Evolutionary conservation across 1,140 invertebrate species (phyloP), one percentile per base, ranked within the genome.

Genomic region (Teleogryllus occipitalis): DNA sequence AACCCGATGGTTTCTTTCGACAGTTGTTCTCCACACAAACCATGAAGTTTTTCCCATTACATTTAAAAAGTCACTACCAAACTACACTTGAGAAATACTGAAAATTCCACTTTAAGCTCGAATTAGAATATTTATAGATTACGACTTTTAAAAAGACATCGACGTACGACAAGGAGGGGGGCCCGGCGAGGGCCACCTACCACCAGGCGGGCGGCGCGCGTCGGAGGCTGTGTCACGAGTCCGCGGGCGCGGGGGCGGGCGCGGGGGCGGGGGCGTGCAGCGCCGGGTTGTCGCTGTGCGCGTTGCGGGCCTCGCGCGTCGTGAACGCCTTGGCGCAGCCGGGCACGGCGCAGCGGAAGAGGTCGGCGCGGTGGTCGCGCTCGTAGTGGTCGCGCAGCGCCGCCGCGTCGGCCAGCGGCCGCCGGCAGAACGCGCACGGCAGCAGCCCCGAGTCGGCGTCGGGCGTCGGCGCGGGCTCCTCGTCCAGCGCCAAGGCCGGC

Each of bases 291-390:
- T 76, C 79, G 27, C 79, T 77, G 86, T 95, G 93, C 7, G 90
- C 86, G 84, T 95, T 94, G 12, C 94, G 87, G 79, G 92, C 74
- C 27, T 92, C 91, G 39, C 92, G 85, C 65, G 93, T 94, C 81
- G 92, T 92, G 85, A 95, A 95, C 82, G 94, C 91, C 89, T 94
- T 93, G n/a, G 90, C 91, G 86, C 94, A 95, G 73, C 93, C 93
- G 80, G 91, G 89, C 49, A 94, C 90, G 27, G 92, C 93, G 87
- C 94, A 95, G 84, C 91, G 90, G 86, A 92, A 93, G 91, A 94
- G 91, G 85, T 94, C 92, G 8, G 80, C 80, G 77, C 92, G 83
- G 84, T 96, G 94, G 65, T 88, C 83, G 73, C 87, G 88, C 83
- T 91, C 90, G 85, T 89, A 90, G 87, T 94, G 93, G 81, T 91